Evolutionary conservation across 2,113 vertebrate species (phyloP).

Genomic region (Nestor notabilis): DNA sequence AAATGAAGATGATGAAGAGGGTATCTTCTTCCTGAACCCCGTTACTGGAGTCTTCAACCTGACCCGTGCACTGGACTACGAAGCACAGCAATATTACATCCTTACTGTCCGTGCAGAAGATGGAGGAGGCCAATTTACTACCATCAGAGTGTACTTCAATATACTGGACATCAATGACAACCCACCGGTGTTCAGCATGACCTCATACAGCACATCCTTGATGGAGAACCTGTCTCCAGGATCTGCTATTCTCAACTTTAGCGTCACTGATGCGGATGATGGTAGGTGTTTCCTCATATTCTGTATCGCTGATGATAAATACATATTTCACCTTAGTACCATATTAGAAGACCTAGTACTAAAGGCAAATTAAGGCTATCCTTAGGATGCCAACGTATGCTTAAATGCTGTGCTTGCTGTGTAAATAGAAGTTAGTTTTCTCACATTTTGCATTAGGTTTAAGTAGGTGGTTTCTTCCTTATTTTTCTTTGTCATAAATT

Average conservation of each 20-base stretch:
- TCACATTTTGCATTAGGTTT: not conserved
- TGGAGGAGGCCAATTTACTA: constrained; percentile 86
- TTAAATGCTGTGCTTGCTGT: not conserved
- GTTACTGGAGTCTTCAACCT: constrained; percentile 95
- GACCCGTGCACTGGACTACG: constrained; percentile 87
- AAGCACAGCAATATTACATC: constrained; percentile 89
- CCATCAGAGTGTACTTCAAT: constrained; percentile 92
- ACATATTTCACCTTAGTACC: accelerated
- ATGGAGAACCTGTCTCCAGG: constrained; percentile 86
- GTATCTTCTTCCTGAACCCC: constrained; percentile 89
- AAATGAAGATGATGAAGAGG: constrained; percentile 91
- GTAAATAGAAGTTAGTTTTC: not conserved
- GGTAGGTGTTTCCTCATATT: constrained; percentile 73
- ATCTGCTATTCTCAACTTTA: constrained; percentile 82
- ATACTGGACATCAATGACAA: constrained; percentile 94
- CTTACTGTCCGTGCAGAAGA: constrained; percentile 86
- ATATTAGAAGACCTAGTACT: not conserved
- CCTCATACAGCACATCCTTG: constrained; percentile 84
- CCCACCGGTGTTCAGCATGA: constrained; percentile 81
- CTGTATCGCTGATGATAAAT: not conserved
- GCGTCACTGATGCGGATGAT: constrained; percentile 86
- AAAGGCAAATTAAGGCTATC: not conserved
- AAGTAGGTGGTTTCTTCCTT: not conserved
- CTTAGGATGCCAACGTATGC: not conserved
- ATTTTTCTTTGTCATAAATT: not conserved